Evolutionary conservation across 2,888 invertebrate genomes (phyloP), one percentile per base, ranked within the genome.

Genomic region (Reticulitermes lucifugus): DNA sequence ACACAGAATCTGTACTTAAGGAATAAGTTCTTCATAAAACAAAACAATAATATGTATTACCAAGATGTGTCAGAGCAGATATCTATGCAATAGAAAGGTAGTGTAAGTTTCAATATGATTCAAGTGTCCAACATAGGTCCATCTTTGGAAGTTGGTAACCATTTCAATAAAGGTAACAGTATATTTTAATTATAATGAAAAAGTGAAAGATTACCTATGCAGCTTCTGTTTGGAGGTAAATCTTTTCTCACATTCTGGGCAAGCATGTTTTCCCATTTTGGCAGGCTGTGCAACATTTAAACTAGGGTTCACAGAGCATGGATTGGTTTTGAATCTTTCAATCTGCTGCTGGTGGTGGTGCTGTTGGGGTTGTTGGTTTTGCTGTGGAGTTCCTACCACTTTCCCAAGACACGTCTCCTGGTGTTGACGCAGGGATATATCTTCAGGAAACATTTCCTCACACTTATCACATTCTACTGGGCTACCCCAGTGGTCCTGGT

Each of bases 381-480:
- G 51, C n/a, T 1, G 46, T 79, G 75, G n/a, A 14, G 21, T 25
- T 46, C 25, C 4, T 60, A 22, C 55, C 29, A 79, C 12, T 65
- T 70, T 81, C 10, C 86, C n/a, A 89, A 89, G 0, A 89, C 88
- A 75, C 46, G 71, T 41, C 73, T 55, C 90, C 55, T 93, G 87
- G 94, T 94, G 88, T 94, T 94, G 0, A 91, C 90, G 83, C 93
- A 92, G 59, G 93, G 91, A 88, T 95, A 95, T 79, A 94, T 94
- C 71, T 93, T 91, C 88, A 94, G 90, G 51, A 92, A 96, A 96
- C 93, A 96, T 94, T 90, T 96, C 96, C 86, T 95, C 95, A 89
- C 96, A 97, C 87, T 94, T 93, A 65, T 93, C 93, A 89, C 97
- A 97, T 89, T 96, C 96, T 88, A 95, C 93, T 0, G 96, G 96